These are phyloP conservation scores for Gallinago paraguaiae DNA, from an alignment of 2,113 vertebrate genomes.

Conservation along the genomic window DNA sequence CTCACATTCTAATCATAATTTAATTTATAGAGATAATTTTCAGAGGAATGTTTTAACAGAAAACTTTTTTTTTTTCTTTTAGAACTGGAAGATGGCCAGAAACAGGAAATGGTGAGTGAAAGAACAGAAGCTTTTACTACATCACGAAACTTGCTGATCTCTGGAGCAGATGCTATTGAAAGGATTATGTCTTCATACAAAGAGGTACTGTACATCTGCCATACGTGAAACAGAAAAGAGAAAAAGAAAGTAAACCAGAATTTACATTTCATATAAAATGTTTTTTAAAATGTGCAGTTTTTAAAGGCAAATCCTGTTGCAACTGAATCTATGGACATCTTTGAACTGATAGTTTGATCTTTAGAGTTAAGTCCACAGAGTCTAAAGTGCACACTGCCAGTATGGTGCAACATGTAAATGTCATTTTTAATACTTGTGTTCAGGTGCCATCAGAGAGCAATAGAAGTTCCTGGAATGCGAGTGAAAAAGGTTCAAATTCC, in stretches of 20 bases:
- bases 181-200: slow-evolving; percentile 99
- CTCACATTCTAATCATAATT: neutral
- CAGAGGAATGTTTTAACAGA: neutral
- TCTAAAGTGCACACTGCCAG: neutral
- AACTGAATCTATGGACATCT: neutral
- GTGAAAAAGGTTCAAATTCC: neutral
- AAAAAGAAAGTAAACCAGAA: neutral
- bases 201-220: slow-evolving; percentile 82
- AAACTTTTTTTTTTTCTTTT: slow-evolving; percentile 10
- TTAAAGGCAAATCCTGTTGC: neutral
- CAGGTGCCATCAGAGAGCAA: neutral
- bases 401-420: neutral
- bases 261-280: neutral
- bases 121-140: slow-evolving; percentile 97
- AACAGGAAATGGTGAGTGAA: slow-evolving; percentile 93
- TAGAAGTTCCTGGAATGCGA: neutral
- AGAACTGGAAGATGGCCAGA: slow-evolving; percentile 90
- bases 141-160: slow-evolving; percentile 92
- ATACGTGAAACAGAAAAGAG: neutral
- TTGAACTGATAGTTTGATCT: neutral
- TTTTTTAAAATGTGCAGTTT: neutral
- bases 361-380: neutral
- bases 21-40: neutral
- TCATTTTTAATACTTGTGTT: neutral
- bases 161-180: slow-evolving; percentile 96